Evolutionary conservation across 2,113 vertebrate species (phyloP).

Genomic region (Otis tarda): DNA sequence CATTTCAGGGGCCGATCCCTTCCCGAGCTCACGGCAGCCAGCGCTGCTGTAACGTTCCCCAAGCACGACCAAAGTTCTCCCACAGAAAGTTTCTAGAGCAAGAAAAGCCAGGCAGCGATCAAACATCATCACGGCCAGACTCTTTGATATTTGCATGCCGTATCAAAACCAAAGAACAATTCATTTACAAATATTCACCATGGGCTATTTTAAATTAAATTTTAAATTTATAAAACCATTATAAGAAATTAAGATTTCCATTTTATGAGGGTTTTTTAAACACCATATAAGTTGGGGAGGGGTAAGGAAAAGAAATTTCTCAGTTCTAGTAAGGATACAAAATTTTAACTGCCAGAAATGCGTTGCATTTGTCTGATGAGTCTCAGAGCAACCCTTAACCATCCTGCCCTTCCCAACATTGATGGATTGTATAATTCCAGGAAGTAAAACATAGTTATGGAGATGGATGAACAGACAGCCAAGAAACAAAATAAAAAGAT

Average conservation of each 20-base stretch:
- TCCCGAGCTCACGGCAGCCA: neutral
- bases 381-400: slow-evolving; percentile 49
- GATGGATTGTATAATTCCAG: slow-evolving; percentile 63
- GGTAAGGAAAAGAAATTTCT: neutral
- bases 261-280: neutral
- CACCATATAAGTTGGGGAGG: neutral
- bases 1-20: neutral
- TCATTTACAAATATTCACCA: neutral
- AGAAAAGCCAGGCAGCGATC: neutral
- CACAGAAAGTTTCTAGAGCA: neutral
- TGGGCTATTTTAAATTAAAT: neutral
- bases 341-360: slow-evolving; percentile 25
- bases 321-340: neutral
- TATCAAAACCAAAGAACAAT: slow-evolving; percentile 21
- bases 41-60: accelerated
- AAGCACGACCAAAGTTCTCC: neutral
- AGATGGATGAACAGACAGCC: slow-evolving; percentile 63
- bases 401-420: slow-evolving; percentile 41
- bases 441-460: slow-evolving; percentile 63
- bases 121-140: neutral
- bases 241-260: neutral
- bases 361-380: slow-evolving; percentile 30
- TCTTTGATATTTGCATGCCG: neutral
- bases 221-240: neutral
- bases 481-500: slow-evolving; percentile 52